A percentile compares a stretch with the other conserved stretches of the same genome.
Conservation (phyloP, 2,113 vertebrate genomes). For the Limnothrissa miodon region DNA sequence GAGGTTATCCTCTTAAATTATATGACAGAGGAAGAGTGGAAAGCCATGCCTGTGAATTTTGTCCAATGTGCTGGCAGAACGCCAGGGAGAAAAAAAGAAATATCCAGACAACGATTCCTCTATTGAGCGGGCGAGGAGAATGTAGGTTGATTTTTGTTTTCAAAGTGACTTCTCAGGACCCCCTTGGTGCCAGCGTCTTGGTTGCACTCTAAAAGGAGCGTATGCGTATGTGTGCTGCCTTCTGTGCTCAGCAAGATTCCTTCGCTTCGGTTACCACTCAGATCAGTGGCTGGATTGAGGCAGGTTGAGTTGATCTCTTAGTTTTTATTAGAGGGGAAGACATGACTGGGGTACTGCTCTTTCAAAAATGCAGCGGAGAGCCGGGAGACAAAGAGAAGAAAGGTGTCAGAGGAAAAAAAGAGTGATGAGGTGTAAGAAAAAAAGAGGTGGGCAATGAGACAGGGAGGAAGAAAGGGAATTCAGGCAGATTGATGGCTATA, state of each 20-base stretch:
- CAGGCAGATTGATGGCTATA: slow-evolving; percentile 31
- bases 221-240: neutral
- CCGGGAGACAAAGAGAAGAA: neutral
- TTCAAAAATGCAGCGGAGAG: no score
- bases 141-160: neutral
- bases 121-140: neutral
- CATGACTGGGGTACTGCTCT: neutral
- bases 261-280: neutral
- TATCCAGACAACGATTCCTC: neutral
- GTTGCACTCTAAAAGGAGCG: neutral
- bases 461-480: neutral
- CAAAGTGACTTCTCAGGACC: no score
- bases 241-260: neutral
- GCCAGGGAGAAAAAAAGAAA: neutral
- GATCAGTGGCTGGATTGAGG: neutral
- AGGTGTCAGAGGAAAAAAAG: neutral
- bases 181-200: neutral
- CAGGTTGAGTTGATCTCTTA: neutral
- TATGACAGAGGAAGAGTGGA: neutral
- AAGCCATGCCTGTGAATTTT: neutral
- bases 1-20: neutral
- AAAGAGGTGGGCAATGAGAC: neutral
- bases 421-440: neutral
- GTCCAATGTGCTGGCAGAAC: neutral
- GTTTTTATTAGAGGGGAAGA: neutral